Conservation (phyloP, 2,113 vertebrate species). For the Anolis sagrei region DNA sequence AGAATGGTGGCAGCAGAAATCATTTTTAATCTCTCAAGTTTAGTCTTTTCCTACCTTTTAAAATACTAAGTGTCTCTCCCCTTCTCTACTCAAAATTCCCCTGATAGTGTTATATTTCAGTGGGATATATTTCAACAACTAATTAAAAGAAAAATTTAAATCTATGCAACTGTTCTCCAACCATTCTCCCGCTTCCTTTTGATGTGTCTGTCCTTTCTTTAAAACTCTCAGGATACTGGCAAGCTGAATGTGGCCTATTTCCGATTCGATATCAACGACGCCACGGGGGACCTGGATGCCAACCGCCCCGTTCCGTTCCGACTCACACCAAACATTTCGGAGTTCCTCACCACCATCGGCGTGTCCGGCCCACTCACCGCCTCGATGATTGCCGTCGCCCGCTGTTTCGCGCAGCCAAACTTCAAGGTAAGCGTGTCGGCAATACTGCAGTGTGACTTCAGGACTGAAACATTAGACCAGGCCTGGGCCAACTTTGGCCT, state of each 20-base stretch:
- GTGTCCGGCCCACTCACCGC: slow-evolving; percentile 94
- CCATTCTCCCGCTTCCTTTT: too few relatives aligned
- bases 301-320: slow-evolving; percentile 96
- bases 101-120: too few relatives aligned
- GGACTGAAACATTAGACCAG: too few relatives aligned
- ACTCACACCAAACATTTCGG: slow-evolving; percentile 95
- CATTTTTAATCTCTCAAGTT: too few relatives aligned
- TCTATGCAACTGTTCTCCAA: too few relatives aligned
- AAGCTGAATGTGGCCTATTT: slow-evolving; percentile 98
- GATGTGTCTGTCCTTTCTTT: background rate
- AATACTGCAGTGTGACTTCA: rapidly evolving
- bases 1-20: too few relatives aligned
- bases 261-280: slow-evolving; percentile 97
- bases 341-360: slow-evolving; percentile 95
- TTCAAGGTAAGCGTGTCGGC: slow-evolving; percentile 84
- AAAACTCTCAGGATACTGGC: slow-evolving; percentile 87
- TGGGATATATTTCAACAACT: too few relatives aligned
- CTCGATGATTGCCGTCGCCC: slow-evolving; percentile 96
- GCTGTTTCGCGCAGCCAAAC: slow-evolving; percentile 97
- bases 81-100: too few relatives aligned
- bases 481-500: too few relatives aligned
- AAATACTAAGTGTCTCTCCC: too few relatives aligned
- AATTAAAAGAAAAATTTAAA: too few relatives aligned
- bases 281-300: slow-evolving; percentile 93
- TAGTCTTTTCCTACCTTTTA: too few relatives aligned